These are phyloP conservation scores for Propithecus coquereli DNA, from an alignment of 2,113 vertebrate genomes.

Conservation along the genomic window DNA sequence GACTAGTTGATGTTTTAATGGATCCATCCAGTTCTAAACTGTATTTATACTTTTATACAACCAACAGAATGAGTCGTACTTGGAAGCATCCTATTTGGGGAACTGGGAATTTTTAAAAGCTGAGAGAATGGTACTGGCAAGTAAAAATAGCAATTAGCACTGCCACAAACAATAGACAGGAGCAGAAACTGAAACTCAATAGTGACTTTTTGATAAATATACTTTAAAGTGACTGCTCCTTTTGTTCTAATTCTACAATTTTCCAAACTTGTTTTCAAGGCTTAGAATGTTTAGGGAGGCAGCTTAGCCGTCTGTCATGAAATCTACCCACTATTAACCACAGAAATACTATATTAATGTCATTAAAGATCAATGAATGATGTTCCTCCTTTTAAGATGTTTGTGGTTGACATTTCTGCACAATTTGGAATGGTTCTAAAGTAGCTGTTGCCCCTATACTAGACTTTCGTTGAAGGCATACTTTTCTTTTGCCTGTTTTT, in stretches of 20 bases:
- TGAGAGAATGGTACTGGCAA: slow-evolving; percentile 59
- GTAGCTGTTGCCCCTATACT: neutral
- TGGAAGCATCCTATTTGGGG: slow-evolving; percentile 11
- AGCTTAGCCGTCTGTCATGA: neutral
- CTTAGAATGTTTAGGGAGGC: neutral
- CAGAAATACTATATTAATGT: neutral
- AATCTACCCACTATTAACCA: neutral
- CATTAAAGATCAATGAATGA: neutral
- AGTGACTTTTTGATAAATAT: slow-evolving; percentile 30
- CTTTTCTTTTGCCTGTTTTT: neutral
- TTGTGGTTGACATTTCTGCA: neutral
- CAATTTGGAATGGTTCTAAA: neutral
- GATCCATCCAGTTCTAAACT: neutral
- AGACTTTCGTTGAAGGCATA: neutral
- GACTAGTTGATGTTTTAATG: neutral
- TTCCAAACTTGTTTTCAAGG: slow-evolving; percentile 17
- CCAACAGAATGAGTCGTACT: neutral
- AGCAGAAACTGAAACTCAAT: slow-evolving; percentile 51
- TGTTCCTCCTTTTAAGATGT: neutral
- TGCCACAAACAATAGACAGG: slow-evolving; percentile 68
- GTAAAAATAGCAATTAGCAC: slow-evolving; percentile 48
- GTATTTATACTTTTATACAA: neutral
- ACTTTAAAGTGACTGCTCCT: slow-evolving; percentile 37
- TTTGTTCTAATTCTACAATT: slow-evolving; percentile 54
- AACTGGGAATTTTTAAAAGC: slow-evolving; percentile 59